Conservation (phyloP, 2,888 invertebrate species). For the Atrina japonica region DNA sequence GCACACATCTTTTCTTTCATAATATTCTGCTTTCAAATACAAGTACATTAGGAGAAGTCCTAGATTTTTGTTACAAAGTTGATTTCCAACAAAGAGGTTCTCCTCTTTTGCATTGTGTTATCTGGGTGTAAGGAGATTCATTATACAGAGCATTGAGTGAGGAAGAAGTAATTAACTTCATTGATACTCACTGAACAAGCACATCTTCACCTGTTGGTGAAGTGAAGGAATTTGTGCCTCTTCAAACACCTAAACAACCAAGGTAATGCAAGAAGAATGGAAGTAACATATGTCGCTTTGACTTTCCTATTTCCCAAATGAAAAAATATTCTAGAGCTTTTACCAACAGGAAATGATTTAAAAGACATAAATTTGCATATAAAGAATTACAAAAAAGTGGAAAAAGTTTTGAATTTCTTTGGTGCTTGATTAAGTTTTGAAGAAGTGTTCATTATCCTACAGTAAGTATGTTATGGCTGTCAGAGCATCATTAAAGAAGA, state of each 20-base stretch:
- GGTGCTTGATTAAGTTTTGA: conserved; percentile 7
- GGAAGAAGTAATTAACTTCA: conserved; percentile 10
- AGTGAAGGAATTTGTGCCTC: neutral
- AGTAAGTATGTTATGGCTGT: conserved; percentile 14
- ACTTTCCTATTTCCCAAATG: conserved; percentile 22
- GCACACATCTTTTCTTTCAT: conserved; percentile 39
- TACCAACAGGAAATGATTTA: neutral
- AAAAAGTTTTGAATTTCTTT: neutral
- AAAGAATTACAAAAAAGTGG: conserved; percentile 13
- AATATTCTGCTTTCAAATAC: conserved; percentile 5
- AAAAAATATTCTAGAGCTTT: conserved; percentile 13
- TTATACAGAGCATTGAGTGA: neutral
- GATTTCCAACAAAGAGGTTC: conserved; percentile 35
- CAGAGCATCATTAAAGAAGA: conserved; percentile 15
- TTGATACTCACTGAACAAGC: conserved; percentile 12
- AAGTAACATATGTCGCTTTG: conserved; percentile 14
- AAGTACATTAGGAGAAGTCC: conserved; percentile 7
- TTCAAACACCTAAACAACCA: conserved; percentile 9
- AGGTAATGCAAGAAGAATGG: conserved; percentile 10
- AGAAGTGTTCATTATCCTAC: conserved; percentile 1
- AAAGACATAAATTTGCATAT: conserved; percentile 4
- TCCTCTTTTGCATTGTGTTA: conserved; percentile 20
- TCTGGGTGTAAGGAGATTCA: conserved; percentile 23
- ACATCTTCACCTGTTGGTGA: neutral
- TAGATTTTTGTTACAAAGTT: conserved; percentile 11